These are phyloP conservation scores for Catharus ustulatus DNA, from an alignment of 2,797 vertebrate species.

Conservation along the genomic window DNA sequence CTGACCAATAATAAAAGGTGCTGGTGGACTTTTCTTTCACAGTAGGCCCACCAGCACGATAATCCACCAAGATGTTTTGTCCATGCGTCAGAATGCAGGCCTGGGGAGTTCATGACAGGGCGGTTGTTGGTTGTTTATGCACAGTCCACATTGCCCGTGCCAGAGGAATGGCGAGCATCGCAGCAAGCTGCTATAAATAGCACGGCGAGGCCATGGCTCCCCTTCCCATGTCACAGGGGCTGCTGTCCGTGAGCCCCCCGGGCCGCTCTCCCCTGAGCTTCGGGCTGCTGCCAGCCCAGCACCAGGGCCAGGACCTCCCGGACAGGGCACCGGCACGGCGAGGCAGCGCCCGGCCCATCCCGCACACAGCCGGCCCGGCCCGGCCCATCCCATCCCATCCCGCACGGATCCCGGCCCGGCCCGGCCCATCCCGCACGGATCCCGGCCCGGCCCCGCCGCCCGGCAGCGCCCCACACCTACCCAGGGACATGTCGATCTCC, in stretches of 20 bases:
- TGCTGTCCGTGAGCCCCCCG: neutral
- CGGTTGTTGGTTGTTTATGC: neutral
- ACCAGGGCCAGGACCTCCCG: neutral
- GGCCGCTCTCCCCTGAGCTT: neutral
- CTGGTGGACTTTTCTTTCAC: neutral
- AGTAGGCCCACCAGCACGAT: neutral
- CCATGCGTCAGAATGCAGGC: neutral
- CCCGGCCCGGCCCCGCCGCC: neutral
- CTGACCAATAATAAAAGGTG: neutral
- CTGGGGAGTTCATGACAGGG: neutral
- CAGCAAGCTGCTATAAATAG: conserved; percentile 46
- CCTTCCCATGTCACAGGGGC: neutral
- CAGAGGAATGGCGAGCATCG: conserved; percentile 8
- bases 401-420: neutral
- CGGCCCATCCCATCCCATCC: neutral
- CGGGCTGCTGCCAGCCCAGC: neutral
- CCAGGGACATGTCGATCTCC: conserved; percentile 70
- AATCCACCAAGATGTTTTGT: neutral
- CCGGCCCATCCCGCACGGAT: neutral
- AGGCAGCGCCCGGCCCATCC: neutral
- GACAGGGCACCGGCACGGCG: neutral
- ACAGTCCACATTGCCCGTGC: neutral
- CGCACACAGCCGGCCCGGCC: neutral
- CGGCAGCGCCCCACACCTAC: conserved; percentile 13
- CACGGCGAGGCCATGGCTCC: neutral